A percentile compares a stretch with the other conserved stretches of the same genome.
Conservation (phyloP, 2,113 vertebrate genomes). For the Saguinus midas region DNA sequence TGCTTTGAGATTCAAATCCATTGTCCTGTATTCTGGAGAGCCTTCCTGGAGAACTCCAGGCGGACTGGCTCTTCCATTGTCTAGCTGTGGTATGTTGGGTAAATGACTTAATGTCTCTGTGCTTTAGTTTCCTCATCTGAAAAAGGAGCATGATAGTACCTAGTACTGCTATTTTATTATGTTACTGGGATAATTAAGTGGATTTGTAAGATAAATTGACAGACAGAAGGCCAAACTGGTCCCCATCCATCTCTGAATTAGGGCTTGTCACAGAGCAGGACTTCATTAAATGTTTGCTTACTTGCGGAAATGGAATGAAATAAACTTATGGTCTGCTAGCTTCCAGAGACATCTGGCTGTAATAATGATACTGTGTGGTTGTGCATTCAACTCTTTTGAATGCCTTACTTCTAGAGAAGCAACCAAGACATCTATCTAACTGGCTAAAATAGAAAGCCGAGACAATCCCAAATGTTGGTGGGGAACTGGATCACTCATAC, state of each 20-base stretch:
- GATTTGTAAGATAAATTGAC: not conserved
- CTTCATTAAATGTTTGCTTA: not conserved
- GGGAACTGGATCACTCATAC: not conserved
- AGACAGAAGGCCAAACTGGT: not conserved
- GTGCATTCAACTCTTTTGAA: not conserved
- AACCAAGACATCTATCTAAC: not conserved
- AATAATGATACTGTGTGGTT: not conserved
- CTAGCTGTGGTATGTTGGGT: not conserved
- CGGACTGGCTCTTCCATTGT: not conserved
- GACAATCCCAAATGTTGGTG: not conserved
- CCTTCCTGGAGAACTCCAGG: not conserved
- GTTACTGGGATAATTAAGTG: not conserved
- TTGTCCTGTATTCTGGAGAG: not conserved
- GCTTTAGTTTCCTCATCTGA: conserved; percentile 8
- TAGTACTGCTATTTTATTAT: not conserved
- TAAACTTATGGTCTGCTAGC: not conserved
- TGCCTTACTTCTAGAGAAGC: not conserved
- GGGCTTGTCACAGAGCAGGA: not conserved
- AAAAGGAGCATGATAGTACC: not conserved
- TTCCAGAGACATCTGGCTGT: not conserved
- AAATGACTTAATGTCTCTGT: not conserved
- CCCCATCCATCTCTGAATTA: not conserved
- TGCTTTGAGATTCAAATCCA: not conserved
- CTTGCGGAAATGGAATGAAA: not conserved
- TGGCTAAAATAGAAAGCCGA: not conserved